Percentiles rank a stretch among this genome's conserved stretches.
phyloP scores from a whole-genome alignment of 2,113 vertebrate genomes.

The Chloebia gouldiae region DNA sequence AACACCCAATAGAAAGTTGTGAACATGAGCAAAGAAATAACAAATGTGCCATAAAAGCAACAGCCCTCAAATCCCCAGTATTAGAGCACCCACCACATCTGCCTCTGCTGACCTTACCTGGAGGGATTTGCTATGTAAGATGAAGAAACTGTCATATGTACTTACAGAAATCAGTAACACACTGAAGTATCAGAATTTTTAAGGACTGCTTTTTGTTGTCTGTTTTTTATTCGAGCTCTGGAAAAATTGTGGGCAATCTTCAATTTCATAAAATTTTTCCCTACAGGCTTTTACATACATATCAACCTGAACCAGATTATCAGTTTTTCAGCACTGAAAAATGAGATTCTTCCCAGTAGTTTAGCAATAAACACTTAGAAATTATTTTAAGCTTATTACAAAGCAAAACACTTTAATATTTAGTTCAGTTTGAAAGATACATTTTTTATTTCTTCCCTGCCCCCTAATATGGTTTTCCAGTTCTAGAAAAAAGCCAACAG shows the following conservation, averaged over 20 bases:
- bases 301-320: neutral
- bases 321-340: neutral
- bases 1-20: fast-evolving
- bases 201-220: neutral
- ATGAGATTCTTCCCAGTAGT: neutral
- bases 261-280: neutral
- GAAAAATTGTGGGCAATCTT: neutral
- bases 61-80: neutral
- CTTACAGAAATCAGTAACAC: neutral
- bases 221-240: neutral
- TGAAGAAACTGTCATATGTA: neutral
- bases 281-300: neutral
- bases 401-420: neutral
- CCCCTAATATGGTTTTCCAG: neutral
- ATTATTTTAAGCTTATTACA: neutral
- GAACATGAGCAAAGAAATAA: neutral
- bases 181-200: neutral
- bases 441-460: neutral
- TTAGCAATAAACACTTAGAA: neutral
- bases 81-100: neutral
- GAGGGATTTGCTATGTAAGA: neutral
- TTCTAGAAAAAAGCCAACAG: neutral
- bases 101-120: neutral
- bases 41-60: neutral
- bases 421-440: neutral